Evolutionary conservation across 2,797 vertebrate genomes (phyloP).

Genomic region (Meriones psammophilus): DNA sequence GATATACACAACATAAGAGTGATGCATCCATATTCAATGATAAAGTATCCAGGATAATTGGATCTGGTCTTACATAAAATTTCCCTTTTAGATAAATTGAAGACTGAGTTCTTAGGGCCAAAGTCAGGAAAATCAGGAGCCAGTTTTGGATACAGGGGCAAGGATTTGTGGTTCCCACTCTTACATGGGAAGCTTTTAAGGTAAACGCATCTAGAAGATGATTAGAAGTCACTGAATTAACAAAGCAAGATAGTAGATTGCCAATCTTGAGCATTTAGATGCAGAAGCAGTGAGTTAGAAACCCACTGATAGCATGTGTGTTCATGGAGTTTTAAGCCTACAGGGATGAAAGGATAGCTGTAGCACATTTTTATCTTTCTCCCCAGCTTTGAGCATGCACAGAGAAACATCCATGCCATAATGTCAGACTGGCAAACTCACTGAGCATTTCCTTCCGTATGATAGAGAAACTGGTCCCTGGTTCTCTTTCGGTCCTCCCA

Average conservation of each 20-base stretch:
- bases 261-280: neutral
- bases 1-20: neutral
- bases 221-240: slow-evolving; percentile 1
- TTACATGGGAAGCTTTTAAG: neutral
- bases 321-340: neutral
- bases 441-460: neutral
- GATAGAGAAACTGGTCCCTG: neutral
- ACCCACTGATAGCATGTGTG: neutral
- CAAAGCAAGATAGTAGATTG: neutral
- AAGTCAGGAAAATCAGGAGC: neutral
- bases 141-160: neutral
- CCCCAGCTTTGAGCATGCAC: no score
- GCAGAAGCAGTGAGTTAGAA: slow-evolving; percentile 3
- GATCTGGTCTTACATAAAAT: neutral
- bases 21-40: neutral
- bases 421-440: neutral
- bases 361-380: neutral
- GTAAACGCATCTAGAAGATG: neutral
- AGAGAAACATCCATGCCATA: neutral
- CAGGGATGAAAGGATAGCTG: neutral
- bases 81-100: slow-evolving; percentile 12
- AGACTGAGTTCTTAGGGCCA: neutral
- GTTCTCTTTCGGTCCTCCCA: neutral
- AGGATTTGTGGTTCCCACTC: neutral
- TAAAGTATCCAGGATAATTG: neutral